Base-by-base conservation (phyloP, 2,888 invertebrate genomes). In the Notodonta dromedarius region DNA sequence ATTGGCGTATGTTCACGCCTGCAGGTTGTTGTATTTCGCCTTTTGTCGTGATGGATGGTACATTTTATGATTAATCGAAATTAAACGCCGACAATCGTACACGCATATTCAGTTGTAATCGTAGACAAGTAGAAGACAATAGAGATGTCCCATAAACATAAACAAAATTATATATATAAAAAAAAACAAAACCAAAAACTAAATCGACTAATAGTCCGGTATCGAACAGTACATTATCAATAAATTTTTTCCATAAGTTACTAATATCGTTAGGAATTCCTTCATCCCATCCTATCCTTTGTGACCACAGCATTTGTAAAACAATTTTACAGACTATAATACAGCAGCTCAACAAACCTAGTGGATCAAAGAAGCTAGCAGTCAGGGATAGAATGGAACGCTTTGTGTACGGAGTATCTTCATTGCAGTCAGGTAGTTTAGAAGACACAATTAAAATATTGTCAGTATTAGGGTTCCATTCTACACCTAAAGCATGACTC, bases 281-380 rank as follows among this genome's bases (percentile, higher is more conserved):
- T 11, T 62, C 61, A 56, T 61, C 61, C 61, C 61, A 61, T 2
- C 42, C 50, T 50, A 58, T 5, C 52, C 54, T 58, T 14, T 16
- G 39, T 24, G 50, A 54, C 61, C 57, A 61, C 24, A 54, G 40
- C 54, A 13, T 54, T 54, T 54, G 54, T 6, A 54, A 14, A 9
- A 54, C n/a, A 5, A 54, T 39, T 54, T 54, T 54, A 53, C 32
- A 35, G 35, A 14, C 14, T 8, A 54, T 54, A 54, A 39, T 54
- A 11, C 8, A 39, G 11, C n/a, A 40, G 7, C 39, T 14, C 9
- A 54, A 7, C 14, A 59, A 58, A 32, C 58, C 58, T 9, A 61
- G 52, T 1, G 58, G 61, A 24, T 62, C 62, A 39, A 62, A 62
- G 5, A 62, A 5, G 11, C 55, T 54, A 55, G 61, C 12, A 40